Evolutionary conservation across 2,797 vertebrate genomes (phyloP).

Genomic region (Arnoldichthys spilopterus): DNA sequence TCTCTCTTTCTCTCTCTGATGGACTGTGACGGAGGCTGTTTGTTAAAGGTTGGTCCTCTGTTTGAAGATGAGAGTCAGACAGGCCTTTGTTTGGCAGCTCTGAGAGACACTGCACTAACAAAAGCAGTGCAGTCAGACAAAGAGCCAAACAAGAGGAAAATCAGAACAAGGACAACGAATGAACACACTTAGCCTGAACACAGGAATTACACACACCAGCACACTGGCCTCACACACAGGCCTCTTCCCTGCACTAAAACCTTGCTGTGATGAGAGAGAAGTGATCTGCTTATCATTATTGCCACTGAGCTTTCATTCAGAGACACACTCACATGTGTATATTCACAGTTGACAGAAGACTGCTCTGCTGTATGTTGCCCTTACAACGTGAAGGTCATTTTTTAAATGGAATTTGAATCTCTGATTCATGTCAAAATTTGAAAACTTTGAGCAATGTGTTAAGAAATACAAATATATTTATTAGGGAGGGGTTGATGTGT

Average conservation of each 20-base stretch:
- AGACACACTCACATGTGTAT: constrained; percentile 12
- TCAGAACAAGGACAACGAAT: constrained; percentile 31
- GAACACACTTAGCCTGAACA: constrained; percentile 15
- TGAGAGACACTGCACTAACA: constrained; percentile 34
- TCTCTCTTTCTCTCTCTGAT: constrained; percentile 9
- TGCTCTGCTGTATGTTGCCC: no score
- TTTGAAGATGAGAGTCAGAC: constrained; percentile 38
- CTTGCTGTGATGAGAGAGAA: background rate
- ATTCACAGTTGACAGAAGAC: no score
- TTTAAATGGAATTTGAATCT: no score
- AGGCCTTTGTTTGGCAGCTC: constrained; percentile 36
- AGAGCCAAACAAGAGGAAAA: constrained; percentile 33
- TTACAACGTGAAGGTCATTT: no score
- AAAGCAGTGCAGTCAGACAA: constrained; percentile 28
- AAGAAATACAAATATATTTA: no score
- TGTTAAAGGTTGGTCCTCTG: constrained; percentile 16
- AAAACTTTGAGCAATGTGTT: no score
- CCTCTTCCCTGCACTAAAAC: constrained; percentile 13
- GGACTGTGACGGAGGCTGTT: constrained; percentile 20
- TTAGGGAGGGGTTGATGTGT: no score
- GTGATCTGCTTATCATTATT: constrained; percentile 22
- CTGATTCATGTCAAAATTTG: no score
- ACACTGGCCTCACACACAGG: background rate
- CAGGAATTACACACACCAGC: background rate
- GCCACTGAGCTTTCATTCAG: constrained; percentile 20